phyloP scores from a whole-genome alignment of 2,888 invertebrate species.

The Lissocephala sabroskyi region DNA sequence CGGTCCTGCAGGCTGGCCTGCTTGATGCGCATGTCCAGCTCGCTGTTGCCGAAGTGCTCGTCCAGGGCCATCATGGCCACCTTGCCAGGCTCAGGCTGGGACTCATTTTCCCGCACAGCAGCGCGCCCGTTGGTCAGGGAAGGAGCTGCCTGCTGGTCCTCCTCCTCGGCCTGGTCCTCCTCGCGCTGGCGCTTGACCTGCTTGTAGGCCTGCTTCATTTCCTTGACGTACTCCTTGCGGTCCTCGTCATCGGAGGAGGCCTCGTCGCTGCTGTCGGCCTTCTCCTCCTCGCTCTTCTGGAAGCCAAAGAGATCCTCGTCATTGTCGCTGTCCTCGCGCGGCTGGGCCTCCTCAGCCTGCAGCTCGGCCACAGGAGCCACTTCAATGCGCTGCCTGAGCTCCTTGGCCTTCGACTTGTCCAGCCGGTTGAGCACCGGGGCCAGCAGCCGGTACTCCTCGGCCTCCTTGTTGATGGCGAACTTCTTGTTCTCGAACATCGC shows the following conservation, averaged over 20 bases:
- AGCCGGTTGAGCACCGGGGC: constrained; percentile 91
- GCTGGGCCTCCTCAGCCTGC: constrained; percentile 67
- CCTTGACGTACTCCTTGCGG: constrained; percentile 84
- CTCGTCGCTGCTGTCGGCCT: constrained; percentile 73
- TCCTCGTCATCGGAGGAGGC: constrained; percentile 83
- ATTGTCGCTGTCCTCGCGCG: constrained; percentile 68
- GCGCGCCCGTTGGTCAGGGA: constrained; percentile 19
- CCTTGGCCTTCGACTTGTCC: constrained; percentile 80
- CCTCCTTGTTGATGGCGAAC: constrained; percentile 89
- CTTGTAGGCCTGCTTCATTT: constrained; percentile 81
- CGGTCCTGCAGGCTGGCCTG: constrained; percentile 79
- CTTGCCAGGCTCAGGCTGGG: no score
- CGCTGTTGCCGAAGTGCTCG: constrained; percentile 73
- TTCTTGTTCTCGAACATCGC: constrained; percentile 93
- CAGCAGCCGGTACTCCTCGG: constrained; percentile 89
- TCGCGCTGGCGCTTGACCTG: constrained; percentile 70
- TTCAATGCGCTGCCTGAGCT: constrained; percentile 75
- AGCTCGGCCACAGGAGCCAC: constrained; percentile 74
- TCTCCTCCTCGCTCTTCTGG: constrained; percentile 68
- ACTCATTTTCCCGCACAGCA: constrained; percentile 47
- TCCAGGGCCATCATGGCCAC: constrained; percentile 77
- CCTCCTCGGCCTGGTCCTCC: constrained; percentile 55
- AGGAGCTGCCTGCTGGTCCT: constrained; percentile 59
- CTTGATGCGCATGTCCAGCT: constrained; percentile 40
- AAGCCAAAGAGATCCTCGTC: constrained; percentile 72